phyloP scores from a whole-genome alignment of 2,888 invertebrate genomes.

The Nomada goodeniana region DNA sequence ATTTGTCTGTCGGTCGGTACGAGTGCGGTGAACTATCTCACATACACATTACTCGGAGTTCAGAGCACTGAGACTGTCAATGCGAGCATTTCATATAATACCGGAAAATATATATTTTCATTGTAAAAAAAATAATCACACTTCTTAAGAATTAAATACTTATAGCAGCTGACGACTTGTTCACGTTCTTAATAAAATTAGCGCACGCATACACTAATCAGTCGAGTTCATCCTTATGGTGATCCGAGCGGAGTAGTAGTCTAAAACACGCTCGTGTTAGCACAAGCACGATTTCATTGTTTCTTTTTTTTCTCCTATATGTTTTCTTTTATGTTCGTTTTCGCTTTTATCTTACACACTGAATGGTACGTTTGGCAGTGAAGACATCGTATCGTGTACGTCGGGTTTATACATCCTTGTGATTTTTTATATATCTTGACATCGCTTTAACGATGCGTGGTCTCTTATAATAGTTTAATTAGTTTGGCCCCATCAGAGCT shows the following conservation, averaged over 20 bases:
- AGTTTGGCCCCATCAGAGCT: constrained; percentile 82
- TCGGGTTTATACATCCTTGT: constrained; percentile 69
- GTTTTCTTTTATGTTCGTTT: constrained; percentile 27
- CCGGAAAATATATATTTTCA: constrained; percentile 84
- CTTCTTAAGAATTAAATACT: constrained; percentile 83
- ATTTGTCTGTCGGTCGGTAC: not conserved
- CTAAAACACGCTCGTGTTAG: constrained; percentile 59
- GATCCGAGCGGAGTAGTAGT: constrained; percentile 58
- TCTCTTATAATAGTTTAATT: constrained; percentile 72
- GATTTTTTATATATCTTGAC: constrained; percentile 43
- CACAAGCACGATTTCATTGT: constrained; percentile 72
- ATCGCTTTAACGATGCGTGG: constrained; percentile 59
- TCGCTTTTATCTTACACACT: constrained; percentile 68
- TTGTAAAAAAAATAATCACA: constrained; percentile 84
- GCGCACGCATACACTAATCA: constrained; percentile 80
- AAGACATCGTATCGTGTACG: constrained; percentile 78
- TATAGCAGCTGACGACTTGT: constrained; percentile 81
- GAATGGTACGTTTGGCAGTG: constrained; percentile 82
- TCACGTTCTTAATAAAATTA: constrained; percentile 78
- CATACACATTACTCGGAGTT: constrained; percentile 43
- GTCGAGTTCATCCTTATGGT: constrained; percentile 75
- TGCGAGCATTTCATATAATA: constrained; percentile 84
- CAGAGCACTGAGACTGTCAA: constrained; percentile 74
- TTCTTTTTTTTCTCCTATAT: constrained; percentile 27
- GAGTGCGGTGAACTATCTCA: not conserved